Evolutionary conservation across 2,888 invertebrate species (phyloP), one percentile per base, ranked within the genome.

Genomic region (Lamproptera curius): DNA sequence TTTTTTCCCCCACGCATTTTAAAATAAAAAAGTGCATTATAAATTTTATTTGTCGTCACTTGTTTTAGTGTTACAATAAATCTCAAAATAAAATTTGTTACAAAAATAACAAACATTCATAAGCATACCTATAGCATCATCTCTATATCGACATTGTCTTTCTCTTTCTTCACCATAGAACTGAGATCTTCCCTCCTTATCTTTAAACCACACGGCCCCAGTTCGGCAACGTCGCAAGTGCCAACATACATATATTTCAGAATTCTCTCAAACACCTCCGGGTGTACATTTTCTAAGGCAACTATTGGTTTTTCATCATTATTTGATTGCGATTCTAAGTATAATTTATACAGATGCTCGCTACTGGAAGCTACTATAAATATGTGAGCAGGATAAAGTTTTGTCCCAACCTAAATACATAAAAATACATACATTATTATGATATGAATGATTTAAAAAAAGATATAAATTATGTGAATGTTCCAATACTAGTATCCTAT

Each of bases 241-340:
- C 91, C 91, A 0, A 92, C 92, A 67, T 96, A 96, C 59, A 95
- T 90, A 67, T 69, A 67, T 16, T 70, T 70, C 5, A 96, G 69
- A n/a, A 95, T 78, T 52, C 94, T 88, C 50, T 92, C 90, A 67
- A 96, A 94, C 49, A 94, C 91, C 42, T 91, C 89, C 0, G 91
- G 89, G 43, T 90, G 85, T 0, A 91, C 76, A 50, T 90, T 89
- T 0, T 89, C 82, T 2, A 93, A 63, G 13, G 68, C 58, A 0
- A 92, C 64, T 0, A 73, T 65, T 0, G 82, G 78, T 67, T 62
- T 84, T 48, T 56, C 80, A 42, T 59, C 88, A 9, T 52, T 62
- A 10, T 42, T 56, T 10, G 56, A 62, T 51, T 62, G 67, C 16
- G 71, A 57, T 4, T 89, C 77, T 47, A 72, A 66, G 50, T 92